Conservation (phyloP, 2,888 invertebrate genomes). For the Ptychoptera albimana region DNA sequence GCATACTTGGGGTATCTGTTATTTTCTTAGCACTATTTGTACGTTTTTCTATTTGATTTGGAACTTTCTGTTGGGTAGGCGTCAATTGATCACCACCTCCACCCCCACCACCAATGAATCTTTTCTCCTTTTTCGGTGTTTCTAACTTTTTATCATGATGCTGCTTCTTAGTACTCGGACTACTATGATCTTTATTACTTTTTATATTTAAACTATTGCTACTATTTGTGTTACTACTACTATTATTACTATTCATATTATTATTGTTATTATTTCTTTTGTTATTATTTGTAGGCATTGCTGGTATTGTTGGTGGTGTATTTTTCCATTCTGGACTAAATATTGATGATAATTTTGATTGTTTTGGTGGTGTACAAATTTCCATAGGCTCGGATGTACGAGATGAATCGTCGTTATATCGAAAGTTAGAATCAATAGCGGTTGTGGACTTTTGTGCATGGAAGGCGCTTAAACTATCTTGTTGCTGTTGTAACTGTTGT, state of each 20-base stretch:
- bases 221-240: slow-evolving; percentile 9
- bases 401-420: slow-evolving; percentile 5
- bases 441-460: background rate
- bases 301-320: slow-evolving; percentile 15
- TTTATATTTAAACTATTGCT: slow-evolving; percentile 13
- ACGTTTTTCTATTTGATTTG: slow-evolving; percentile 4
- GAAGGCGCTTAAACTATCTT: background rate
- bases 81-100: background rate
- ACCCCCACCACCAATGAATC: background rate
- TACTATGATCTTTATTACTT: slow-evolving; percentile 17
- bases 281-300: slow-evolving; percentile 1
- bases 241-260: slow-evolving; percentile 5
- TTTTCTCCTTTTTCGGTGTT: slow-evolving; percentile 25
- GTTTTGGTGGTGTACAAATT: slow-evolving; percentile 16
- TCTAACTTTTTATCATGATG: slow-evolving; percentile 14
- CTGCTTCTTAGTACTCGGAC: slow-evolving; percentile 16
- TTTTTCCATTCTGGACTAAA: slow-evolving; percentile 30
- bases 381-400: slow-evolving; percentile 10
- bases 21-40: background rate
- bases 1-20: slow-evolving; percentile 4
- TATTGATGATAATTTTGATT: slow-evolving; percentile 18
- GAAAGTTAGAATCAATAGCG: slow-evolving; percentile 11
- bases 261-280: background rate
- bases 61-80: background rate
- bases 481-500: slow-evolving; percentile 6